Evolutionary conservation across 2,888 invertebrate genomes (phyloP), one percentile per base, ranked within the genome.

Genomic region (Thysanoteuthis rhombus): DNA sequence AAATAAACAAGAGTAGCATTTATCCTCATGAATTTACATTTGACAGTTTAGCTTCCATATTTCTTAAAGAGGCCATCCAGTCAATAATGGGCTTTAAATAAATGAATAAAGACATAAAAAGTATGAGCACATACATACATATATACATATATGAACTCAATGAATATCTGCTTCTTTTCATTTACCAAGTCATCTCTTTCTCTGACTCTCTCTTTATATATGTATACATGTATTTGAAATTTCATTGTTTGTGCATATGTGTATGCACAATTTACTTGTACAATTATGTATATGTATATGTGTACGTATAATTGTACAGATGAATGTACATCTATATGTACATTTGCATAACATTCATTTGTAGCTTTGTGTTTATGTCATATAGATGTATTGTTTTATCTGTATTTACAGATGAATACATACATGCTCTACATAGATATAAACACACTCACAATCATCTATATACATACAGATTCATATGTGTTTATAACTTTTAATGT

Each of bases 31-130:
- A 75, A 75, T 75, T 75, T 75, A 75, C 25, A n/a, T n/a, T 75
- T 75, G 75, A 75, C 75, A 75, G 75, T 75, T 75, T 75, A 75
- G 75, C 75, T 75, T 75, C 75, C 75, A 75, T 75, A 75, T 75
- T 75, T n/a, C 75, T 36, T n/a, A 75, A 36, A 36, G n/a, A 75
- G n/a, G n/a, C 75, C 75, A 75, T 75, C n/a, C 12, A 75, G 12
- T 36, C 16, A n/a, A 75, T 75, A 75, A 75, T 75, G 36, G 75
- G 75, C 75, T 75, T 75, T 75, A 52, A 25, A 52, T 16, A 75
- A n/a, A 58, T 58, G 25, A 58, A 75, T n/a, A 75, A 75, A 75
- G 75, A 75, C 75, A n/a, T 75, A 75, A n/a, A 75, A 75, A 75
- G 32, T 75, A 36, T 12, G 75, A 19, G 36, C 19, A 16, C 8